Evolutionary conservation across 2,888 invertebrate genomes (phyloP), one percentile per base, ranked within the genome.

Genomic region (Thalpophila matura): DNA sequence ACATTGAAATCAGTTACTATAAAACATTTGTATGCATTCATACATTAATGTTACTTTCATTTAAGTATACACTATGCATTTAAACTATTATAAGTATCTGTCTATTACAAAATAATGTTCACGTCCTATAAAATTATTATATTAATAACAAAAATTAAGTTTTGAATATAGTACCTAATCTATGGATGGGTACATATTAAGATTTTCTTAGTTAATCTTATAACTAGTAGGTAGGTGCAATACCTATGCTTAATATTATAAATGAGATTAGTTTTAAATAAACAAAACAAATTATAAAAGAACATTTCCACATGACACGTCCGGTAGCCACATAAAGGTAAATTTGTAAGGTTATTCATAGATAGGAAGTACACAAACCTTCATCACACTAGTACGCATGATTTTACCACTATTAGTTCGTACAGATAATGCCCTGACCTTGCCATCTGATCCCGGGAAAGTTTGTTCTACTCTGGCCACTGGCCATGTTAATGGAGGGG

Each of bases 361-460:
- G 2, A 43, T 43, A 16, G 26, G 46, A 46, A 46, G 46, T 46
- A 46, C 31, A 31, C 46, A 46, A 46, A 45, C 27, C 20, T 46
- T 46, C 46, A 46, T 46, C 29, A 46, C 31, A 46, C 46, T 46
- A 46, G 31, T 46, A 46, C 46, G 31, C 46, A 31, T 46, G 31
- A 40, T 29, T 31, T 46, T 46, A 20, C 29, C 46, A 45, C 45
- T 29, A 10, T 29, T 45, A 20, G 45, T 45, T 45, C 45, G 27
- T 45, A 45, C 45, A 45, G 45, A 45, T 45, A 45, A 45, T 29
- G 45, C 45, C 45, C 45, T 45, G 29, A 45, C 45, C 45, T 45
- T 45, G 29, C 45, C 45, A 45, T 45, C 42, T 45, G 45, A 45
- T 45, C 45, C 45, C 12, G 45, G 45, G 5, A 45, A 45, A 45